A percentile compares a stretch with the other conserved stretches of the same genome.
These are phyloP conservation scores for Clepsis dumicolana DNA, from an alignment of 2,888 invertebrate species.

Conservation along the genomic window DNA sequence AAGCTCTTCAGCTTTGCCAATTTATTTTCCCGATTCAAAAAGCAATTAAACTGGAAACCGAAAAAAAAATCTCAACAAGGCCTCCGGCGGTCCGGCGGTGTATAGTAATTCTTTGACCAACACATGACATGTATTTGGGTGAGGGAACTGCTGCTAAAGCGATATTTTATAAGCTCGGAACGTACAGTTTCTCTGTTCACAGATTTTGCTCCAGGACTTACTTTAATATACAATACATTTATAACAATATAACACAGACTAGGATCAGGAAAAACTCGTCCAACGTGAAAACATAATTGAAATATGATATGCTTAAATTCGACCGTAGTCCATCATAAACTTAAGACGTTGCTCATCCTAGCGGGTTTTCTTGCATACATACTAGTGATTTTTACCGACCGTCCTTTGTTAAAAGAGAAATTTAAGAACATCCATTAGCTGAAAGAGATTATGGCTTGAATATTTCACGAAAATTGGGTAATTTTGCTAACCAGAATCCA, in stretches of 20 bases:
- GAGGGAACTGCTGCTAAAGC: not conserved
- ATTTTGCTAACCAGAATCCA: not conserved
- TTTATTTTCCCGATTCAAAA: not conserved
- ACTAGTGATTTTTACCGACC: not conserved
- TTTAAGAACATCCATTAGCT: not conserved
- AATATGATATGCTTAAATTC: slow-evolving; percentile 5
- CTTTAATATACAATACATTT: too few species aligned
- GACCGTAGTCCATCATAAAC: slow-evolving; percentile 10
- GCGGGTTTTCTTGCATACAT: not conserved
- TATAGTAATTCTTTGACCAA: not conserved
- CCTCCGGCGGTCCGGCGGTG: too few species aligned
- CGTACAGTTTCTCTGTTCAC: not conserved
- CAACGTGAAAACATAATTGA: slow-evolving; percentile 7
- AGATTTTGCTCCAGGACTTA: not conserved
- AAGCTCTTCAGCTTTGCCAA: not conserved
- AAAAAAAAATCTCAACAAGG: not conserved
- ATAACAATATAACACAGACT: too few species aligned
- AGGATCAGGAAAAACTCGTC: slow-evolving; percentile 1
- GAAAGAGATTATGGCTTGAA: not conserved
- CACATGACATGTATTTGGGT: not conserved
- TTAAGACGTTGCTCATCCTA: slow-evolving; percentile 1
- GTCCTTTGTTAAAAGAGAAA: not conserved
- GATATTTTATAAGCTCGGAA: not conserved
- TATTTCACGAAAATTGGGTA: not conserved
- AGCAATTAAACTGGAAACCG: not conserved